Base-by-base conservation (phyloP, 2,797 vertebrate species). In the Myotis planiceps region DNA sequence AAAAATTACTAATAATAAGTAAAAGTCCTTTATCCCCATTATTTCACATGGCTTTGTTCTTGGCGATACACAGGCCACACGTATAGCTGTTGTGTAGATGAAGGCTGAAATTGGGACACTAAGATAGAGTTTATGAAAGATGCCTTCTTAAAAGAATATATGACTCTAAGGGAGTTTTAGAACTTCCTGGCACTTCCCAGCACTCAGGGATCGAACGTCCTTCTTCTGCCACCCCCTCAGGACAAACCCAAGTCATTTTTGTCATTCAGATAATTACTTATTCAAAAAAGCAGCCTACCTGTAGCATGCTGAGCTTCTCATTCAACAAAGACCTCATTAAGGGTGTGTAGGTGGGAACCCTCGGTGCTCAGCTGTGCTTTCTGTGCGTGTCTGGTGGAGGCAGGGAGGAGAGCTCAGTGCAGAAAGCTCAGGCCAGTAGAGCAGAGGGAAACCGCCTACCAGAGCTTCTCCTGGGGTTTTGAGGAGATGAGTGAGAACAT, bases 401-500 rank as follows among this genome's bases (percentile, higher is more conserved):
- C 49, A 32, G n/a, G 15, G n/a, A 18, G 63, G 15, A n/a, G n/a
- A 32, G 63, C n/a, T 32, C 45, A 0, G 18, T 9, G 4, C 84
- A 32, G 69, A 34, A 75, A 84, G 27, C 29, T 49, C 0, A 0
- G 13, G 29, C 45, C 53, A 39, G 6, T 27, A 27, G 14, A 76
- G 27, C 58, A 60, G 25, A 60, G 5, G 29, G 1, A 51, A 78
- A 32, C 15, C 3, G 0, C 19, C 21, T 9, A 0, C 16, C 16
- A 55, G 19, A 10, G 60, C 68, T 55, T 45, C 55, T 55, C 34
- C 72, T n/a, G 29, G 29, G 42, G 27, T 27, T 45, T n/a, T 1
- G 0, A 37, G 21, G 49, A 16, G 23, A 37, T 16, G 19, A 18
- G 18, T 0, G 1, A 14, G 12, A 13, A 10, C 16, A 0, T 27